Evolutionary conservation across 1,140 invertebrate genomes (phyloP).

Genomic region (Hylaeus volcanicus): DNA sequence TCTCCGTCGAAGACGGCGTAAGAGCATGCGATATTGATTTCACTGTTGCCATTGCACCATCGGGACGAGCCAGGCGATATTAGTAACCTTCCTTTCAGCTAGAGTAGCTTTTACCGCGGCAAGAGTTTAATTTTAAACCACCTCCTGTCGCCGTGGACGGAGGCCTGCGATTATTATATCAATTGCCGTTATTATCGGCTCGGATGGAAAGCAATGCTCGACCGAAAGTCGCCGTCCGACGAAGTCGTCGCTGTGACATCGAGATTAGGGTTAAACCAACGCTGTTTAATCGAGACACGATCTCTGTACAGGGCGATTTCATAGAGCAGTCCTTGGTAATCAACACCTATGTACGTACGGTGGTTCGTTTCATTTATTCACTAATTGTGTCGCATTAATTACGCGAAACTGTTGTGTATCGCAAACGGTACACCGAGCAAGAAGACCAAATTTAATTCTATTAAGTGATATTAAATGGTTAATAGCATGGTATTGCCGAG

Average conservation of each 20-base stretch:
- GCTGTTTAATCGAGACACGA: too few species aligned
- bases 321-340: too few species aligned
- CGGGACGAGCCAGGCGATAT: slow-evolving; percentile 1
- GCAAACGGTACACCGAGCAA: too few species aligned
- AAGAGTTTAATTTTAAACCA: slow-evolving; percentile 35
- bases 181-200: slow-evolving; percentile 31
- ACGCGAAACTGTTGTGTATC: too few species aligned
- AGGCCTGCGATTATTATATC: slow-evolving; percentile 28
- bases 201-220: slow-evolving; percentile 2
- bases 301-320: too few species aligned
- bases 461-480: neutral
- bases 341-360: too few species aligned
- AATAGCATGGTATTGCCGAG: neutral
- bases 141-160: slow-evolving; percentile 11
- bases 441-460: neutral
- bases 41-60: slow-evolving; percentile 11
- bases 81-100: slow-evolving; percentile 11
- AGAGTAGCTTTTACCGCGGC: neutral
- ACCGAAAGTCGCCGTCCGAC: slow-evolving; percentile 9
- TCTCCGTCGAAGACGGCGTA: neutral
- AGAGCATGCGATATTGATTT: slow-evolving; percentile 25
- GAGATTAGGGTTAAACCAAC: too few species aligned
- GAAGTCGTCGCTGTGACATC: too few species aligned
- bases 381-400: too few species aligned
- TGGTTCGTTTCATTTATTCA: too few species aligned